Base-by-base conservation (phyloP, 2,888 invertebrate genomes). In the Cephus spinipes region DNA sequence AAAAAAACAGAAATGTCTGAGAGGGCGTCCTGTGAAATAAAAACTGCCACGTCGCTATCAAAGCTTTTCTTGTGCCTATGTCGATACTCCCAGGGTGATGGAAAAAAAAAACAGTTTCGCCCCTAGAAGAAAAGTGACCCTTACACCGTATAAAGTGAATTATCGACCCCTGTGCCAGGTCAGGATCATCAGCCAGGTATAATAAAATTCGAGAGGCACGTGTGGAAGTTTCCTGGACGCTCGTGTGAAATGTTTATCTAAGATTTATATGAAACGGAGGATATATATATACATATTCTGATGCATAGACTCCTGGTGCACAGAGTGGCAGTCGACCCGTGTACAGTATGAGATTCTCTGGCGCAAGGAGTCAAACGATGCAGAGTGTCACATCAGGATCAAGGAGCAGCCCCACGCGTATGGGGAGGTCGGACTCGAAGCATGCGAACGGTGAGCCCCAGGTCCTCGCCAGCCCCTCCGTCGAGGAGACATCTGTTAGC, bases 341-440 rank as follows among this genome's bases (percentile, higher is more conserved):
- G 15, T 92, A 92, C 89, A 93, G 92, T 86, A 93, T 93, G 93
- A 88, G 92, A 81, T 93, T 93, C 84, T 87, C 92, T 31, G 91
- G 89, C 36, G 90, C 92, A 15, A 89, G 92, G 76, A 93, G 93
- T 78, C 93, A 93, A 85, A 93, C 93, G 73, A 92, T 93, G 88
- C 92, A 92, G 87, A 93, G 93, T 83, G 92, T 93, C 87, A 93
- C 93, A 73, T 92, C 92, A 40, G 88, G 86, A 55, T 90, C 90
- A 71, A 83, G 90, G 33, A 91, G 91, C 82, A 91, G 91, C 82
- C 91, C 91, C 12, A 87, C 90, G 32, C 84, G 87, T 68, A 87
- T 83, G 68, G 82, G 80, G 12, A 84, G 86, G 32, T 84, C 81
- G 6, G 80, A 87, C 73, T 78, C 83, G 69, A 88, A 87, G 73